Conservation (phyloP, 2,113 vertebrate species). For the Lepidothrix coronata region DNA sequence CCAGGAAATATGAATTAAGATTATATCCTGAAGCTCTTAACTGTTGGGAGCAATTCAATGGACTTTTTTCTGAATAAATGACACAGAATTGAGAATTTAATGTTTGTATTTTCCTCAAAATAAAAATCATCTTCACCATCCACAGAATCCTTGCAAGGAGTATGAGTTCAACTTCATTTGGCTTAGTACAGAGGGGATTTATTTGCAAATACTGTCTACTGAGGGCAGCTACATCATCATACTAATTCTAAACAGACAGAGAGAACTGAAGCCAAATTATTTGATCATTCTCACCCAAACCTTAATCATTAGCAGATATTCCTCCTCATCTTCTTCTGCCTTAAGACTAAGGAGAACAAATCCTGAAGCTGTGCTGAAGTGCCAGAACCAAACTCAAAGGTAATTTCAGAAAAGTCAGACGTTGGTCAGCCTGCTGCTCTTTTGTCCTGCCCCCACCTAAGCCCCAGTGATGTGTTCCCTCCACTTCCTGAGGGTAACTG, state of each 20-base stretch:
- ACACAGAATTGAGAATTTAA: background rate
- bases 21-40: background rate
- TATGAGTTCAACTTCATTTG: background rate
- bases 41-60: background rate
- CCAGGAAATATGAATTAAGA: background rate
- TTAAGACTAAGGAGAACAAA: background rate
- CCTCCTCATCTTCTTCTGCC: background rate
- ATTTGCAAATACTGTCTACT: background rate
- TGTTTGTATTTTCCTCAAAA: background rate
- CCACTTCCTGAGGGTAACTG: background rate
- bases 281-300: background rate
- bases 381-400: background rate
- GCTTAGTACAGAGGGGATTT: background rate
- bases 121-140: background rate
- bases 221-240: background rate
- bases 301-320: background rate
- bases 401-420: background rate
- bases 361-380: background rate
- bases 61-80: background rate
- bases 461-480: accelerated
- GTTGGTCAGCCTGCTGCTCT: background rate
- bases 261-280: background rate
- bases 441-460: background rate
- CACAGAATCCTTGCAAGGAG: background rate
- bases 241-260: background rate